Conservation (phyloP, 2,797 vertebrate genomes). For the Scolopax rusticola region DNA sequence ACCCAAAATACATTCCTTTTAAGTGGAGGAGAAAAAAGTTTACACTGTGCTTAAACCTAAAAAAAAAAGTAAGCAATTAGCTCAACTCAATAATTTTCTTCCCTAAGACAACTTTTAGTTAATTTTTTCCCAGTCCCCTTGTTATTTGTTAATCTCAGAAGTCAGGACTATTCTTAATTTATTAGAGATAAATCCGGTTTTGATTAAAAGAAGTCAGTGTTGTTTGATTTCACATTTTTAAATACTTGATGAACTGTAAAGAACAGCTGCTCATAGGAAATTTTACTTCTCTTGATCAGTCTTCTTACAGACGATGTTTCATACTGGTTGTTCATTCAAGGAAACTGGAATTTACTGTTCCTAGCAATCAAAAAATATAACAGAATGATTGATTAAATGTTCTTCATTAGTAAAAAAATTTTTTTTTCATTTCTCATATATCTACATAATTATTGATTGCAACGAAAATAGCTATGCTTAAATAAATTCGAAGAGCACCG, state of each 20-base stretch:
- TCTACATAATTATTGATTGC: background rate
- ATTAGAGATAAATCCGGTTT: background rate
- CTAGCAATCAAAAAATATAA: background rate
- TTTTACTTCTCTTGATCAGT: background rate
- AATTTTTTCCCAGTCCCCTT: background rate
- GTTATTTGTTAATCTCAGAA: background rate
- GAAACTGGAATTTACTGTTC: background rate
- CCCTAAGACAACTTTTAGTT: rapidly evolving
- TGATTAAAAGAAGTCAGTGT: background rate
- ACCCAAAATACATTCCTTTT: background rate
- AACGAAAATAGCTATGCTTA: background rate
- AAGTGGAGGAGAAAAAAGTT: background rate
- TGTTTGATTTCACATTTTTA: background rate
- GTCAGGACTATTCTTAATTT: background rate
- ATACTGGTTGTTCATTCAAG: background rate
- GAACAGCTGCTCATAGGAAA: background rate
- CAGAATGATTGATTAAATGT: background rate
- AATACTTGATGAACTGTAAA: background rate
- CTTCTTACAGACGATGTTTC: background rate
- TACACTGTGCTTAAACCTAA: background rate
- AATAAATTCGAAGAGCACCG: background rate
- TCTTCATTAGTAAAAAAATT: background rate
- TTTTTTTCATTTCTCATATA: background rate
- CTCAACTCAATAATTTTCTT: background rate
- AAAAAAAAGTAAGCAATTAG: background rate